Percentiles rank a stretch among this genome's conserved stretches.
phyloP scores from a whole-genome alignment of 1,140 invertebrate species.

The Drosophila sechellia region DNA sequence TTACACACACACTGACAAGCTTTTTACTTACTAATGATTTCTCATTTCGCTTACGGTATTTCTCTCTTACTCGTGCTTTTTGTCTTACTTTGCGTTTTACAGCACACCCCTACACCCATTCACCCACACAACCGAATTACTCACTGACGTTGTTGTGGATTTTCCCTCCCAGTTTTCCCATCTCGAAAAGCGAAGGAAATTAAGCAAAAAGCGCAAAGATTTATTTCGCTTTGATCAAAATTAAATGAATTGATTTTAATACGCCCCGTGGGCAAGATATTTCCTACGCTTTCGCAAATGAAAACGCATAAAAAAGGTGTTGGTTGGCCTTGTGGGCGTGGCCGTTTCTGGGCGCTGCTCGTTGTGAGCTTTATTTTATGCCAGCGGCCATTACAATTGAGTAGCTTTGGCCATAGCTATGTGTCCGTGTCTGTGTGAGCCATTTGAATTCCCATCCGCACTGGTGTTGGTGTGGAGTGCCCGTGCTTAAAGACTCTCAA shows the following conservation, averaged over 20 bases:
- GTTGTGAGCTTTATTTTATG: constrained; percentile 50
- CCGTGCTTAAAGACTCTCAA: constrained; percentile 54
- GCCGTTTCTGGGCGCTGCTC: constrained; percentile 29
- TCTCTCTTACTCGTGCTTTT: constrained; percentile 76
- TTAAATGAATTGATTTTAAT: constrained; percentile 84
- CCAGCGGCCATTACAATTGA: constrained; percentile 64
- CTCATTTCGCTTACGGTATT: constrained; percentile 81
- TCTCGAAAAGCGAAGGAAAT: constrained; percentile 67
- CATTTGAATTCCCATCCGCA: constrained; percentile 28
- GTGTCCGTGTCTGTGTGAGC: constrained; percentile 25
- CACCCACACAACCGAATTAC: constrained; percentile 61
- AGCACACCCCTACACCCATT: constrained; percentile 7
- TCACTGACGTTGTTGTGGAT: constrained; percentile 79
- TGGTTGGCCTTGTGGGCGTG: constrained; percentile 53
- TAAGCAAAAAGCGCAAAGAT: constrained; percentile 83
- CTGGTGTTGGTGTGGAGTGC: constrained; percentile 14
- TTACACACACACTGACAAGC: constrained; percentile 53
- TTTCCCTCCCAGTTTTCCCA: constrained; percentile 62
- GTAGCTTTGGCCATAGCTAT: constrained; percentile 31
- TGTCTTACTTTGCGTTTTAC: constrained; percentile 73
- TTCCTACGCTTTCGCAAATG: constrained; percentile 74
- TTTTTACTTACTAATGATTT: constrained; percentile 83
- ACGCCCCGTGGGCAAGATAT: constrained; percentile 82
- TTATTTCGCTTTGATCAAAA: constrained; percentile 83
- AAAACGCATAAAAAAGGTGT: constrained; percentile 77